Conservation (phyloP, 2,888 invertebrate genomes). For the Cryptosula pallasiana region DNA sequence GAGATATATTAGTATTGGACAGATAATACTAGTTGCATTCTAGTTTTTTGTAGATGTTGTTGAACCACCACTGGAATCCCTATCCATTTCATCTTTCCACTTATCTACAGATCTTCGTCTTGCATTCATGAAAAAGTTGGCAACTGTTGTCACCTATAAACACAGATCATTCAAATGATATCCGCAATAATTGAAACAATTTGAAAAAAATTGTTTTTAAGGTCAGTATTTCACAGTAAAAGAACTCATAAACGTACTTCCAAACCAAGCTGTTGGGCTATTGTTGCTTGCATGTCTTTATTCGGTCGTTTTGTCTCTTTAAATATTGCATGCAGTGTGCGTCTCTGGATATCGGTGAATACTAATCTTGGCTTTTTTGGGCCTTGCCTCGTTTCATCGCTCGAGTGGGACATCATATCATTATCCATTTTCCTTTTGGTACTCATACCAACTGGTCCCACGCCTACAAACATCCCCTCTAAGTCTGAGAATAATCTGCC, state of each 20-base stretch:
- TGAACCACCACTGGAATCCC: constrained; percentile 4
- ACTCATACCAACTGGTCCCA: background rate
- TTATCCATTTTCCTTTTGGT: constrained; percentile 21
- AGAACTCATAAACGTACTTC: constrained; percentile 59
- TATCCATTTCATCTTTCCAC: constrained; percentile 85
- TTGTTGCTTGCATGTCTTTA: constrained; percentile 99
- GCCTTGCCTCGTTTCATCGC: constrained; percentile 55
- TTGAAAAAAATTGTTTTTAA: too few relatives aligned
- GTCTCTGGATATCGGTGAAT: constrained; percentile 99
- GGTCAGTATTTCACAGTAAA: too few relatives aligned
- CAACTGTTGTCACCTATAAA: constrained; percentile 80
- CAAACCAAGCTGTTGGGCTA: constrained; percentile 90
- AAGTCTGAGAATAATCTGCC: background rate
- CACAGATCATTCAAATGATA: background rate
- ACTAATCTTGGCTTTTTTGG: constrained; percentile 99
- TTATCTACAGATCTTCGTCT: constrained; percentile 82
- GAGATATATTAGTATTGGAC: too few relatives aligned
- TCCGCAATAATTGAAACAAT: too few relatives aligned
- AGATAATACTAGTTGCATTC: too few relatives aligned
- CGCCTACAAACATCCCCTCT: background rate
- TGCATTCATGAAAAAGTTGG: constrained; percentile 99
- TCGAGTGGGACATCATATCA: constrained; percentile 22
- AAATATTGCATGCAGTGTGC: constrained; percentile 99
- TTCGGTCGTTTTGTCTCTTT: constrained; percentile 99
- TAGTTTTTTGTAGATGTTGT: constrained; percentile 17